Evolutionary conservation across 2,113 vertebrate genomes (phyloP).

Genomic region (Mastomys natalensis): DNA sequence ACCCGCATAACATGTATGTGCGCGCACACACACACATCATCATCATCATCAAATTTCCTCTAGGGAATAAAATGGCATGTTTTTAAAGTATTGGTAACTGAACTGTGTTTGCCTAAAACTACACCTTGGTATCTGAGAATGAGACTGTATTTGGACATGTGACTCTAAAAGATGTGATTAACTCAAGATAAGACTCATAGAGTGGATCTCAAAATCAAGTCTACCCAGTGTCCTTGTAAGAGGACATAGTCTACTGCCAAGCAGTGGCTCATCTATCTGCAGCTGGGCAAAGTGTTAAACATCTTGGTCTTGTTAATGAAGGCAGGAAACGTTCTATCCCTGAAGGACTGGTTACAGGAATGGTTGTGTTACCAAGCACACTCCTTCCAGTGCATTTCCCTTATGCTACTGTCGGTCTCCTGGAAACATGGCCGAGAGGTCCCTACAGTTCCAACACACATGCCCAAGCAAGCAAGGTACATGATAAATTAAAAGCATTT

Average conservation of each 20-base stretch:
- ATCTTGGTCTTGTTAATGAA: neutral
- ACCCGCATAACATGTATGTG: neutral
- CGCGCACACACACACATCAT: no score
- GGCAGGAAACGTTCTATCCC: neutral
- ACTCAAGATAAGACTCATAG: neutral
- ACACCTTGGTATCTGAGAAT: neutral
- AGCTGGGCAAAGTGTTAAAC: neutral
- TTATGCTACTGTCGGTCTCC: neutral
- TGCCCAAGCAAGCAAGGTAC: slow-evolving; percentile 45
- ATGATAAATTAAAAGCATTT: slow-evolving; percentile 65
- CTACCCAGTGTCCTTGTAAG: neutral
- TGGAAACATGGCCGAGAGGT: slow-evolving; percentile 22
- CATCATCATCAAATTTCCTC: neutral
- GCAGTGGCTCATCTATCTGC: neutral
- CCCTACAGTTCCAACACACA: neutral
- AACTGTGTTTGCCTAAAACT: neutral
- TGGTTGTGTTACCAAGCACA: neutral
- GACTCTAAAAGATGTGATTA: neutral
- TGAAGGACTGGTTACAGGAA: neutral
- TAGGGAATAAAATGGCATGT: neutral
- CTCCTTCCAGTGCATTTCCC: neutral
- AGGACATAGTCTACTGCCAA: neutral
- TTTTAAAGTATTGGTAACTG: neutral
- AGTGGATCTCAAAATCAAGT: neutral
- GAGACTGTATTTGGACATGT: neutral